phyloP scores from a whole-genome alignment of 2,797 vertebrate genomes.

The Dallia pectoralis region DNA sequence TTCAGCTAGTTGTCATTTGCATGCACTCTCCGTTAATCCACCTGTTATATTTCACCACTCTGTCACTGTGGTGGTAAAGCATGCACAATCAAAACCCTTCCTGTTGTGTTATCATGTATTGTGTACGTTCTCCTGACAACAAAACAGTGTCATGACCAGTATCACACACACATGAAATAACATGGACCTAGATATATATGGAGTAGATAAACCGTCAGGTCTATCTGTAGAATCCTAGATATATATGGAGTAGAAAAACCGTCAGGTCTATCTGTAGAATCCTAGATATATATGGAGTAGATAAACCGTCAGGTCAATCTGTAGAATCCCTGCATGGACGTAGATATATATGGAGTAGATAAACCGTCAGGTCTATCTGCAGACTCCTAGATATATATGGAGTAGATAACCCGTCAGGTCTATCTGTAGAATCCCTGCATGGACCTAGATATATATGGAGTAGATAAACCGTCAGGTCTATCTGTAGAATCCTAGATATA shows the following conservation, averaged over 20 bases:
- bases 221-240: background rate
- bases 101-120: background rate
- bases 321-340: too few species aligned
- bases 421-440: too few species aligned
- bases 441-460: constrained; percentile 10
- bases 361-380: background rate
- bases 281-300: background rate
- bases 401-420: background rate
- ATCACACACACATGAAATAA: constrained; percentile 29
- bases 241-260: background rate
- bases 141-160: background rate
- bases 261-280: background rate
- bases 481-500: constrained; percentile 9
- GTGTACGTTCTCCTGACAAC: constrained; percentile 16
- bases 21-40: background rate
- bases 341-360: background rate
- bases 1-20: too few species aligned
- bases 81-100: background rate
- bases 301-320: background rate
- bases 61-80: background rate
- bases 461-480: background rate
- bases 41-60: background rate
- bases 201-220: background rate
- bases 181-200: constrained; percentile 8
- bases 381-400: background rate